Evolutionary conservation across 1,140 invertebrate genomes (phyloP).

Genomic region (Tetraneura akinire): DNA sequence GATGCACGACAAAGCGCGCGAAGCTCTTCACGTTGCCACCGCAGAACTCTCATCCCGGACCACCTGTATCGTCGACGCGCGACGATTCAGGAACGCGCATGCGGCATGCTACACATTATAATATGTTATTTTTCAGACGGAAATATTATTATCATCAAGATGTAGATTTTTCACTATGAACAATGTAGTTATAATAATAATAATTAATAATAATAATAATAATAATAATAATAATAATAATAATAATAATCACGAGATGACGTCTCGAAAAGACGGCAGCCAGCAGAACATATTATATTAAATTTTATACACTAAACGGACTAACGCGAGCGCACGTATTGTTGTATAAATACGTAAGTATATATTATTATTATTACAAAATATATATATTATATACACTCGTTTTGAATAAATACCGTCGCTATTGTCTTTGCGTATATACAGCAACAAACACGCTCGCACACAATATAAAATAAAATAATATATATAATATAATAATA

Average conservation of each 20-base stretch:
- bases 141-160: slow-evolving; percentile 14
- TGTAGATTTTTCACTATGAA: too few species aligned
- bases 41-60: not conserved
- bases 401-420: slow-evolving; percentile 31
- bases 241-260: slow-evolving; percentile 1
- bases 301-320: too few species aligned
- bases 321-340: too few species aligned
- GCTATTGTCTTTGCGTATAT: slow-evolving; percentile 31
- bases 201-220: too few species aligned
- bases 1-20: not conserved
- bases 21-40: slow-evolving; percentile 6
- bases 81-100: slow-evolving; percentile 14
- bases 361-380: too few species aligned
- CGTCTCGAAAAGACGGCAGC: slow-evolving; percentile 23
- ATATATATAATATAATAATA: not conserved
- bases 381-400: not conserved
- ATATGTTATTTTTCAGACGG: not conserved
- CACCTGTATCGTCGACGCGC: slow-evolving; percentile 27
- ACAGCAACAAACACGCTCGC: not conserved
- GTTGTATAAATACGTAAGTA: not conserved
- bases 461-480: too few species aligned
- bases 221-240: too few species aligned
- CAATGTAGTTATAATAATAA: too few species aligned
- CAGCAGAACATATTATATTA: too few species aligned
- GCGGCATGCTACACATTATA: too few species aligned